Evolutionary conservation across 2,888 invertebrate genomes (phyloP), one percentile per base, ranked within the genome.

Genomic region (Caenorhabditis wallacei): DNA sequence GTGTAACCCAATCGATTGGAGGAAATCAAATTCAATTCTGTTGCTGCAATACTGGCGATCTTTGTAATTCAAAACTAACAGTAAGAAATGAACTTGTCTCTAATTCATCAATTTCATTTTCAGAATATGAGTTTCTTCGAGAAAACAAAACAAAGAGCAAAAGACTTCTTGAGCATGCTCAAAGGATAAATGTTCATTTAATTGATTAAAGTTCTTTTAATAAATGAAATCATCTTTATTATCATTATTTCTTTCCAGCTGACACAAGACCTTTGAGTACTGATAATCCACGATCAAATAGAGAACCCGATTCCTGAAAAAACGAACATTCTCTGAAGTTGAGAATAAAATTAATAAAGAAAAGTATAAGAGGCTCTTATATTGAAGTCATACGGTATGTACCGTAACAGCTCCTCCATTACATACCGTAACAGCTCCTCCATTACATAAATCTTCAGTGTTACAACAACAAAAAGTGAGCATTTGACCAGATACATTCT

Each of bases 401-500:
- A 84, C 84, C 68, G 83, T 83, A 20, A 82, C 80, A 2, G 61
- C 61, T 43, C 86, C 86, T 5, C 84, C 84, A 64, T 86, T 86
- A 53, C 40, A 24, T 46, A 84, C 84, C 68, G 83, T 83, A 20
- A 82, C 80, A 2, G 61, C 61, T 43, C 86, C 86, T 5, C 84
- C 84, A 64, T 86, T 86, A 53, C 86, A 86, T 40, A 75, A 43
- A 72, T 86, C 85, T 5, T 37, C 66, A 3, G 82, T 80, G 48
- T 84, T 85, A 61, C 86, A 86, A 54, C 86, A 86, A 46, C 86
- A 86, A 26, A 86, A 86, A 35, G 80, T 85, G 16, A 86, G 68
- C 13, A n/a, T 13, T 54, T 82, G 81, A 18, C 82, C 84, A 2
- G 75, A 76, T 22, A 85, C 64, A 7, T 43, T 51, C 48, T 86